These are phyloP conservation scores for Fabriciana adippe DNA, from an alignment of 2,888 invertebrate species.

Conservation along the genomic window DNA sequence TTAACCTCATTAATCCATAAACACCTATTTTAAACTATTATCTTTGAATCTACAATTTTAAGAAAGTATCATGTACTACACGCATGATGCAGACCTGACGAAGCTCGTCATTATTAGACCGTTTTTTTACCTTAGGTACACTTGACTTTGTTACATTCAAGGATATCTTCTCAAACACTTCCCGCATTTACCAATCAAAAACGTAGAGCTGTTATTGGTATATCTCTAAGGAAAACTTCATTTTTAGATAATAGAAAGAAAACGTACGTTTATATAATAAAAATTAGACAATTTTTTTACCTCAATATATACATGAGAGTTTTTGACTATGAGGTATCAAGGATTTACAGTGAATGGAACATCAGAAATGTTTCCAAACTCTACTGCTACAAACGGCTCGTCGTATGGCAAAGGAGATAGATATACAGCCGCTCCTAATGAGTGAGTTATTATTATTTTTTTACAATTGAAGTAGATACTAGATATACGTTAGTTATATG, in stretches of 20 bases:
- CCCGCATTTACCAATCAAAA: constrained; percentile 48
- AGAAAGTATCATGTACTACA: constrained; percentile 24
- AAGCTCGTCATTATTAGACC: constrained; percentile 27
- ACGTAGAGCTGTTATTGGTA: constrained; percentile 16
- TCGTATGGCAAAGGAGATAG: constrained; percentile 74
- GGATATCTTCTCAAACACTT: constrained; percentile 67
- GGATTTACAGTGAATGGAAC: constrained; percentile 60
- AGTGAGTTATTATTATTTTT: constrained; percentile 60
- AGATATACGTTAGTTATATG: constrained; percentile 15
- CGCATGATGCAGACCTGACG: constrained; percentile 20
- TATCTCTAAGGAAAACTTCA: not conserved
- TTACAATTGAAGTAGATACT: constrained; percentile 11
- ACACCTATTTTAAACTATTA: not conserved
- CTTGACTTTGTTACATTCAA: constrained; percentile 72
- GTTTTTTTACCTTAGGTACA: constrained; percentile 49
- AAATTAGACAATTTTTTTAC: constrained; percentile 17
- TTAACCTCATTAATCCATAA: constrained; percentile 9
- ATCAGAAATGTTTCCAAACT: constrained; percentile 45
- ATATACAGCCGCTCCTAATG: constrained; percentile 75
- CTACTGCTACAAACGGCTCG: constrained; percentile 56
- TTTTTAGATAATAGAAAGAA: not conserved
- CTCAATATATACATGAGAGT: constrained; percentile 31
- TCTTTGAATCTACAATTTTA: constrained; percentile 5
- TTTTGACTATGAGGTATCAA: constrained; percentile 63
- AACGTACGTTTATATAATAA: not conserved